Conservation (phyloP, 2,888 invertebrate genomes). For the Calliopum simillimum region DNA sequence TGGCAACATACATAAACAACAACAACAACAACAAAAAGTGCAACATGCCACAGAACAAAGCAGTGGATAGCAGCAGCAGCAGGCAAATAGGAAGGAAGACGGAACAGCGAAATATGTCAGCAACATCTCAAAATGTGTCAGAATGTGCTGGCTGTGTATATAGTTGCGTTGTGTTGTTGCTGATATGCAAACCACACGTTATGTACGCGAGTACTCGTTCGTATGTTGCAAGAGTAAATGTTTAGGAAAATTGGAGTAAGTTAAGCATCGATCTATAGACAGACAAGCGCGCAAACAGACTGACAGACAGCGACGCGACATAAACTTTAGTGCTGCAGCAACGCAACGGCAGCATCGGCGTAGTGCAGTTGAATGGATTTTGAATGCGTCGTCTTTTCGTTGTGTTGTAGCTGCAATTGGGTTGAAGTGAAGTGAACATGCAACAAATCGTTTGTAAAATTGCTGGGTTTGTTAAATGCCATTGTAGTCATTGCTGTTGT, state of each 20-base stretch:
- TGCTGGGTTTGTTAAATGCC: conserved; percentile 25
- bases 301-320: conserved; percentile 16
- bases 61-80: too few species aligned
- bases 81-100: not conserved
- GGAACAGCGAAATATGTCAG: conserved; percentile 12
- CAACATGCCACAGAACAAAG: not conserved
- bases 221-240: not conserved
- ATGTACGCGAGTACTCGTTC: conserved; percentile 1
- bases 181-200: conserved; percentile 21
- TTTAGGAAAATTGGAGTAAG: conserved; percentile 23
- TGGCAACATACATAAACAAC: too few species aligned
- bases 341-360: too few species aligned
- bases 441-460: conserved; percentile 25
- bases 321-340: conserved; percentile 8
- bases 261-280: conserved; percentile 15
- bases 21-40: conserved; percentile 48
- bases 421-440: not conserved
- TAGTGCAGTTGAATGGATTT: too few species aligned
- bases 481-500: conserved; percentile 1
- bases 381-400: too few species aligned
- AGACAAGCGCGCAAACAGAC: not conserved
- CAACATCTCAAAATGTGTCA: conserved; percentile 19
- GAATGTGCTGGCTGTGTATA: not conserved
- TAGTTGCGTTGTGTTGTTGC: not conserved
- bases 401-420: too few species aligned